Base-by-base conservation (phyloP, 2,888 invertebrate genomes). In the Seira musarum region DNA sequence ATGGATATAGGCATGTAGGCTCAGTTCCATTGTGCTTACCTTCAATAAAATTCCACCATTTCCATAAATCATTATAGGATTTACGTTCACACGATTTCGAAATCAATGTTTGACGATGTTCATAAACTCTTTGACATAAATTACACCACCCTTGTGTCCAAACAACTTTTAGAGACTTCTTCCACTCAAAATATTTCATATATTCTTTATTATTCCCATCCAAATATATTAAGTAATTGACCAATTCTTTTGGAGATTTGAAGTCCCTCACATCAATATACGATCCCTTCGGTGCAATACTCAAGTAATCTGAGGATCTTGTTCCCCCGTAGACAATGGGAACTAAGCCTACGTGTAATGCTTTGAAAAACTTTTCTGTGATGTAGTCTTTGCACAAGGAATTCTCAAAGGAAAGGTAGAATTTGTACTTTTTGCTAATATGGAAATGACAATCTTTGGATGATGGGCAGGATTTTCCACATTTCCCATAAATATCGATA, bases 101-200 rank as follows among this genome's bases (percentile, higher is more conserved):
- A n/a, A n/a, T n/a, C n/a, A n/a, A n/a, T n/a, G n/a, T n/a, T n/a
- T n/a, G n/a, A n/a, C n/a, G n/a, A 24, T 70, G 69, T 8, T 76
- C 72, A 78, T 77, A 82, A 5, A 84, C 53, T 61, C 76, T 82
- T n/a, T 82, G 74, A 61, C 84, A 84, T n/a, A 84, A 53, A 5
- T 80, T 76, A 24, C 84, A 84, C 83, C 81, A 82, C 21, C 72
- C 82, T 10, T 73, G 49, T 17, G 46, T 69, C 2, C 40, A 21
- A 60, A 65, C 17, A 21, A 78, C 60, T 22, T 24, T 10, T 65
- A 63, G 82, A 1, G 61, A 17, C 10, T 24, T 35, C 30, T 70
- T 76, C 84, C 84, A 84, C n/a, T 68, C 13, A 21, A 84, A 81
- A 66, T 81, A 84, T 24, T 75, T 72, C 10, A 75, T 15, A 49